Conservation (phyloP, 2,888 invertebrate species). For the Apoda limacodes region DNA sequence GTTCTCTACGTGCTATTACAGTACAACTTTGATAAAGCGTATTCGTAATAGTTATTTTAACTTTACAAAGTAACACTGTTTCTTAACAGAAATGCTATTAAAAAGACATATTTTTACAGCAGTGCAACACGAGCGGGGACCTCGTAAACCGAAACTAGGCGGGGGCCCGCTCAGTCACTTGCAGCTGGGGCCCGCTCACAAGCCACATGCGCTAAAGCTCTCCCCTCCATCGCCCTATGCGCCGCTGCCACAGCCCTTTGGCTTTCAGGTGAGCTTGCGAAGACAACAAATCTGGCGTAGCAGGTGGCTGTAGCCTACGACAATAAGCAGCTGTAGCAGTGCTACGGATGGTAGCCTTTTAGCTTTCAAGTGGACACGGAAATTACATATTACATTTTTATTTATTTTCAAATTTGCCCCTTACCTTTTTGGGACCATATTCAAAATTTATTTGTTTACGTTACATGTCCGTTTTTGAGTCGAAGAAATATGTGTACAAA, state of each 20-base stretch:
- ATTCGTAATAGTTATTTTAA: no score
- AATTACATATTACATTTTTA: background rate
- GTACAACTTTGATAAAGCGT: no score
- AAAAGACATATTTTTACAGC: slow-evolving; percentile 65
- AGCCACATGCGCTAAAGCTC: slow-evolving; percentile 51
- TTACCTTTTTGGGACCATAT: background rate
- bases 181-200: slow-evolving; percentile 42
- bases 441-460: no score
- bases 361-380: background rate
- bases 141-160: slow-evolving; percentile 91
- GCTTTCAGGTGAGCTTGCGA: slow-evolving; percentile 53
- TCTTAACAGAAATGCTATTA: background rate
- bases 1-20: no score
- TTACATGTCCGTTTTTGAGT: no score
- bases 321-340: no score
- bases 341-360: no score
- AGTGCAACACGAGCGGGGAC: slow-evolving; percentile 97
- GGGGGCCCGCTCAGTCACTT: slow-evolving; percentile 47
- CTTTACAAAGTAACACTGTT: no score
- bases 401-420: background rate
- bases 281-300: slow-evolving; percentile 23
- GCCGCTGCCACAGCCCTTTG: slow-evolving; percentile 46
- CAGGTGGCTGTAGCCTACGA: no score
- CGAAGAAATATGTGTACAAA: no score
- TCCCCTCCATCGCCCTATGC: slow-evolving; percentile 59